Evolutionary conservation across 2,113 vertebrate species (phyloP).

Genomic region (Mobula hypostoma): DNA sequence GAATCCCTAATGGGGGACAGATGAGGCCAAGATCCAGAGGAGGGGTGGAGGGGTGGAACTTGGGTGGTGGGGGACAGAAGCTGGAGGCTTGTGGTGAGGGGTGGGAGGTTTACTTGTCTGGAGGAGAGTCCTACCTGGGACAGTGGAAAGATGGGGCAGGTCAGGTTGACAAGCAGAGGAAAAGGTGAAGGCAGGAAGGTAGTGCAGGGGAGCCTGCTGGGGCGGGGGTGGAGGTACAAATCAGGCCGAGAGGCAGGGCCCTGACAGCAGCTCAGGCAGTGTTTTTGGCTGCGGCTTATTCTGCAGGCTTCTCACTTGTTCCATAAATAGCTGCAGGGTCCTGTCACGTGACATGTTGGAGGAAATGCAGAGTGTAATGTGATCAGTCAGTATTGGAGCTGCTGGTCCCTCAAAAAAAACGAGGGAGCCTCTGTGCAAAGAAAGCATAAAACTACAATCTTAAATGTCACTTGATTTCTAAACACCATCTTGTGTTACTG

Average conservation of each 20-base stretch:
- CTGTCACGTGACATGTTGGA: background rate
- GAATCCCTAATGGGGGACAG: background rate
- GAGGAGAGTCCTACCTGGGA: background rate
- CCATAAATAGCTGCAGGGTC: slow-evolving; percentile 26
- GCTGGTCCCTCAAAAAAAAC: background rate
- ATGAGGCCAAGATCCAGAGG: background rate
- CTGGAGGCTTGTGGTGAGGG: too few relatives aligned
- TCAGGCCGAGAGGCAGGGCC: background rate
- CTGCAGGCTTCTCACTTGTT: background rate
- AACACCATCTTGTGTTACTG: background rate
- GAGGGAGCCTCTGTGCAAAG: background rate
- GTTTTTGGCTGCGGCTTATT: background rate
- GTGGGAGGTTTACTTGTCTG: too few relatives aligned
- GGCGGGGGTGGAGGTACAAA: background rate
- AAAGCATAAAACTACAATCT: slow-evolving; percentile 20
- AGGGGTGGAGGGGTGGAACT: background rate
- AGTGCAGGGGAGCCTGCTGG: background rate
- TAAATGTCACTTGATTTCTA: slow-evolving; percentile 15
- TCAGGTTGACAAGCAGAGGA: background rate
- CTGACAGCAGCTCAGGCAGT: background rate
- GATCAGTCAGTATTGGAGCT: background rate
- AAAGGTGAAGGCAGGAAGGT: too few relatives aligned
- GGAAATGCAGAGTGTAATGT: slow-evolving; percentile 30
- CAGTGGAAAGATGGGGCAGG: background rate
- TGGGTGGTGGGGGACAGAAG: too few relatives aligned